phyloP scores from a whole-genome alignment of 1,140 invertebrate species.

The Bombus impatiens region DNA sequence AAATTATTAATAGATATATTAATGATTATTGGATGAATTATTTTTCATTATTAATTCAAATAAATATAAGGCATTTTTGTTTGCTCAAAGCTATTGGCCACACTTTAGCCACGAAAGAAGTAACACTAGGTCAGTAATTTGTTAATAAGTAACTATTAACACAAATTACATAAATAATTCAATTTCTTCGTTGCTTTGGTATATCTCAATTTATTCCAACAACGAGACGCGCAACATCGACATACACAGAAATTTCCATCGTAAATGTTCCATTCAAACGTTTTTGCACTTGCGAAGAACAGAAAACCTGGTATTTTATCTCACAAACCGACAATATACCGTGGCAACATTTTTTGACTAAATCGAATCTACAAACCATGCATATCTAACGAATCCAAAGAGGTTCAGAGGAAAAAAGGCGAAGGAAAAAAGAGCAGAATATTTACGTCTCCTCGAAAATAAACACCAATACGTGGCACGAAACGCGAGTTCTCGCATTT shows the following conservation, averaged over 20 bases:
- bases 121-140: neutral
- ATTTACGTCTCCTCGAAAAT: slow-evolving; percentile 43
- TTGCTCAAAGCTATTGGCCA: neutral
- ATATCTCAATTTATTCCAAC: neutral
- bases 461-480: slow-evolving; percentile 32
- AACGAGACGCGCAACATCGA: too few species aligned
- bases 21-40: too few species aligned
- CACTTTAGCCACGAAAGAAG: neutral
- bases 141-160: too few species aligned
- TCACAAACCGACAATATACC: neutral
- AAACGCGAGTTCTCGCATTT: slow-evolving; percentile 36
- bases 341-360: neutral
- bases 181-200: neutral
- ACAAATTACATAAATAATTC: too few species aligned
- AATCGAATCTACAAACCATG: slow-evolving; percentile 5
- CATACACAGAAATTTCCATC: neutral
- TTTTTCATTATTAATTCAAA: too few species aligned
- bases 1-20: too few species aligned
- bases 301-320: neutral
- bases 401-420: too few species aligned
- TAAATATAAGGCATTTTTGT: neutral
- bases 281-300: neutral
- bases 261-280: neutral
- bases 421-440: neutral
- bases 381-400: neutral